A percentile compares a stretch with the other conserved stretches of the same genome.
phyloP scores from a whole-genome alignment of 2,797 vertebrate species.

The Lacerta viridis region DNA sequence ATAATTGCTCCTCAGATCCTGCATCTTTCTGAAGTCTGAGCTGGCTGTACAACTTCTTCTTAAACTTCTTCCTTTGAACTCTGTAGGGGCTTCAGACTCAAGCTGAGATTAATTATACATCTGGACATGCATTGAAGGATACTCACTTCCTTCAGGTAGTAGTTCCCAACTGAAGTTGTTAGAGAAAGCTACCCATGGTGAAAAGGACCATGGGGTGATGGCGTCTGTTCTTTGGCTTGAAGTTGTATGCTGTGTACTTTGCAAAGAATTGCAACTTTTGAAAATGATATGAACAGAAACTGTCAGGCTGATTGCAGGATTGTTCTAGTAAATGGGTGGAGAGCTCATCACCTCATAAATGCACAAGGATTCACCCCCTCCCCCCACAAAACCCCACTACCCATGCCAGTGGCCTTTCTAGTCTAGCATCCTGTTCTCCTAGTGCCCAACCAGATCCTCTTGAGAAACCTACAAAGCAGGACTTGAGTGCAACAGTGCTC shows the following conservation, averaged over 20 bases:
- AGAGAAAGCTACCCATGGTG: neutral
- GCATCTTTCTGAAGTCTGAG: neutral
- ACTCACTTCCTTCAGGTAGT: neutral
- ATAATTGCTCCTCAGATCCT: neutral
- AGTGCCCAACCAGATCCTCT: too few relatives aligned
- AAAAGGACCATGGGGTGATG: neutral
- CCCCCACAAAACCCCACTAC: too few relatives aligned
- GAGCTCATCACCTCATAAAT: too few relatives aligned
- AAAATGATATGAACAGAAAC: neutral
- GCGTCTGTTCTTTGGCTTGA: neutral
- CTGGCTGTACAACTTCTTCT: too few relatives aligned
- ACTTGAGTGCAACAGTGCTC: too few relatives aligned
- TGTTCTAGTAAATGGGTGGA: too few relatives aligned
- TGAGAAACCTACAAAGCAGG: too few relatives aligned
- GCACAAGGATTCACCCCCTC: too few relatives aligned
- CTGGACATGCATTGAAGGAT: neutral
- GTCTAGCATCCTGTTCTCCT: too few relatives aligned
- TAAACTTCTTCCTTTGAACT: neutral
- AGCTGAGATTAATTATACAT: conserved; percentile 8
- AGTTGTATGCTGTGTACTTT: neutral
- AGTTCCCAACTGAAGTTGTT: neutral
- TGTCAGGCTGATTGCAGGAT: neutral
- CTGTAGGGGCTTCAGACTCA: neutral
- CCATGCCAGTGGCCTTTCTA: too few relatives aligned
- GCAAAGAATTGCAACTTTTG: neutral